Base-by-base conservation (phyloP, 2,888 invertebrate species). In the Onchidella celtica region DNA sequence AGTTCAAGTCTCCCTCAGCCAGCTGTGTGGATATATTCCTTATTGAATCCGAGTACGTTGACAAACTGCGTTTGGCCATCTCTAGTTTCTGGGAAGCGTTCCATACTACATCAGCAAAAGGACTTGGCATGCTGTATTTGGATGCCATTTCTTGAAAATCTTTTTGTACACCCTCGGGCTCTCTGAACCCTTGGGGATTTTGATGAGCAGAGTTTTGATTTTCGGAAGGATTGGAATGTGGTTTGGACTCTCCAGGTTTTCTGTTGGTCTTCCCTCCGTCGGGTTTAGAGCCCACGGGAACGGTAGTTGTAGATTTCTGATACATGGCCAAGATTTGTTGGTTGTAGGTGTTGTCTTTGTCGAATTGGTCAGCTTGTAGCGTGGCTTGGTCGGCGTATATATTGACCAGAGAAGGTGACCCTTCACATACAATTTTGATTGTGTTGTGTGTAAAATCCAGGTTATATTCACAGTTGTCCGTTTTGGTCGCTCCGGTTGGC, bases 51-150 rank as follows among this genome's bases (percentile, higher is more conserved):
- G 88, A 75, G 61, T 88, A 87, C 0, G 36, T 65, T 1, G 81
- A 78, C 29, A 90, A 78, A 9, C 83, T 87, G 32, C 86, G 86
- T 32, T 86, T 84, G 3, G 88, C 85, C 24, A 84, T 83, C 55
- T 87, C 84, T 34, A 90, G 83, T 21, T 88, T 74, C 68, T 80
- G 84, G 9, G 88, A 87, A 1, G 88, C 86, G 75, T 89, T 89
- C 69, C 84, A 84, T 9, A 89, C 79, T 40, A 85, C 86, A 34
- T 86, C 85, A 3, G 85, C 79, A 9, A 83, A 72, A 1, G 27
- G 11, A 1, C 74, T 72, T 14, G 21, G 38, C 0, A 40, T 63
- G 34, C 68, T 17, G 6, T 63, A n/a, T 6, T 36, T 38, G 17
- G 32, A 17, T 63, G 55, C 47, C 17, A 29, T 29, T 14, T 63